A percentile compares a stretch with the other conserved stretches of the same genome.
Evolutionary conservation across 2,888 invertebrate species (phyloP).

Genomic region (Tinea trinotella): DNA sequence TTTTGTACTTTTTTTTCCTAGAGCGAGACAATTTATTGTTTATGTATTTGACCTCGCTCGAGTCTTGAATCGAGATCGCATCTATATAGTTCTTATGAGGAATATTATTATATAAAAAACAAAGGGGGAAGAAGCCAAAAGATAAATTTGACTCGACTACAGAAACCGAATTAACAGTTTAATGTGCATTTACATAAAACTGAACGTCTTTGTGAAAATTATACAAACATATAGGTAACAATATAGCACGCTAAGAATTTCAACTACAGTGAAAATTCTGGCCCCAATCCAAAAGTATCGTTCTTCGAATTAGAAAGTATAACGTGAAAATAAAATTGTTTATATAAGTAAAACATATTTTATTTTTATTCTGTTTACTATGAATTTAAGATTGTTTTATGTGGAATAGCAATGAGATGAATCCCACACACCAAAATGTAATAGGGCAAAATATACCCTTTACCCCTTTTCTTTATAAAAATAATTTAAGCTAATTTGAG

Average conservation of each 20-base stretch:
- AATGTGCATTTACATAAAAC: neutral
- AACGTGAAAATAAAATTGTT: neutral
- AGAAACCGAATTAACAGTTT: neutral
- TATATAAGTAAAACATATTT: neutral
- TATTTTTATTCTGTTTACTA: too few species aligned
- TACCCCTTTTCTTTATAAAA: too few species aligned
- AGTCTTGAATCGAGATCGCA: constrained; percentile 24
- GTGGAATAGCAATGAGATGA: too few species aligned
- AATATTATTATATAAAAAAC: neutral
- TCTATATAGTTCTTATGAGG: neutral
- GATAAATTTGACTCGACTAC: neutral
- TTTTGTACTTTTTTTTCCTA: constrained; percentile 42
- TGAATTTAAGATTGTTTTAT: too few species aligned
- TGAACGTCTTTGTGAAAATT: neutral
- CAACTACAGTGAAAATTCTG: constrained; percentile 9
- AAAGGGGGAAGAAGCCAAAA: neutral
- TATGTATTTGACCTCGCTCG: constrained; percentile 54
- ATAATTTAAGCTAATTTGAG: too few species aligned
- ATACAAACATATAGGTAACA: neutral
- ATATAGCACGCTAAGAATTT: constrained; percentile 15
- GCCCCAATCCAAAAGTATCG: constrained; percentile 6
- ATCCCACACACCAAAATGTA: too few species aligned
- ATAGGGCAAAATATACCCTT: too few species aligned
- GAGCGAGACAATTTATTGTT: constrained; percentile 52
- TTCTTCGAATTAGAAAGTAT: constrained; percentile 6